A percentile compares a stretch with the other conserved stretches of the same genome.
These are phyloP conservation scores for Gadopsis bispinosus DNA, from an alignment of 2,797 vertebrate genomes.

Conservation along the genomic window DNA sequence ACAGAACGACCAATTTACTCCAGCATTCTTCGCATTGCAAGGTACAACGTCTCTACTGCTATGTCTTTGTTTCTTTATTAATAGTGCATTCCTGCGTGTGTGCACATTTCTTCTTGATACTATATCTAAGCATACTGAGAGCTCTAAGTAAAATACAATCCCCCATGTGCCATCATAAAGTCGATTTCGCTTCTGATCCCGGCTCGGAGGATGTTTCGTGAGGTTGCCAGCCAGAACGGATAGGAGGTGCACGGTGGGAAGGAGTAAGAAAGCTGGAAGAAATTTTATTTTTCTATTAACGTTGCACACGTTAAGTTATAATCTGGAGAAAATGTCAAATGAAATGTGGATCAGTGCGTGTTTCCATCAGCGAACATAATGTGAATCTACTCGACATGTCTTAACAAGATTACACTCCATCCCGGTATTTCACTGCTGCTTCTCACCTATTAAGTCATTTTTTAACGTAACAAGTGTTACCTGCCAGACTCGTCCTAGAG, in stretches of 20 bases:
- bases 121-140: not conserved
- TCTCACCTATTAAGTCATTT: not conserved
- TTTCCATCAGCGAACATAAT: not conserved
- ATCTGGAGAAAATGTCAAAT: not conserved
- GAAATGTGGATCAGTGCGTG: not conserved
- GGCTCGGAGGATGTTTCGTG: not conserved
- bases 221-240: not conserved
- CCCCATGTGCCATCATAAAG: not conserved
- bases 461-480: not conserved
- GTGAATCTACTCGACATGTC: not conserved
- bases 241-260: not conserved
- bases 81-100: too few relatives aligned
- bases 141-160: not conserved
- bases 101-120: not conserved
- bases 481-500: not conserved
- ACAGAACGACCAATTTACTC: not conserved
- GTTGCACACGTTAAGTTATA: not conserved
- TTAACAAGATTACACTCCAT: not conserved
- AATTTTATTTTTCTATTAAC: not conserved
- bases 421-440: not conserved
- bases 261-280: not conserved
- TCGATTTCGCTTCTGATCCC: not conserved
- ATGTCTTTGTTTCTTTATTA: not conserved
- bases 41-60: too few relatives aligned
- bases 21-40: too few relatives aligned